Percentiles rank a stretch among this genome's conserved stretches.
These are phyloP conservation scores for Ectemnius continuus DNA, from an alignment of 2,888 invertebrate genomes.

Conservation along the genomic window DNA sequence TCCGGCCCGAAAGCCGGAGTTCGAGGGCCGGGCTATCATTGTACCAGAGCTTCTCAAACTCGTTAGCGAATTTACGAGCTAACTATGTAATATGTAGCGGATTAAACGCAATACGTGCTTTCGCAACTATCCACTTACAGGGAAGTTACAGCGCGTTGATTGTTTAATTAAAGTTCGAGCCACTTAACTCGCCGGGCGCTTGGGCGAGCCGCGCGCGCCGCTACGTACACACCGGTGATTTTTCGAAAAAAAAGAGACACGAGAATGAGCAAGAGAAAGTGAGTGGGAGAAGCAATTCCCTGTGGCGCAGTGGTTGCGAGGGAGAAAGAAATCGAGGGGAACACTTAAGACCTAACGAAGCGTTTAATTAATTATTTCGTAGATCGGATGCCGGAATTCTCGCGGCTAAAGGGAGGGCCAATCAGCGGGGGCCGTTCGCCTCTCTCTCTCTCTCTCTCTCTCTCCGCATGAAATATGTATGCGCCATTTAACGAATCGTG, in stretches of 20 bases:
- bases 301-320: too few species aligned
- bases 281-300: too few species aligned
- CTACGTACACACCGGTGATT: neutral
- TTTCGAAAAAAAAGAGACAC: too few species aligned
- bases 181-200: neutral
- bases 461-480: constrained; percentile 4
- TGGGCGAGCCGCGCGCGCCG: neutral
- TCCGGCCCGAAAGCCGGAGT: too few species aligned
- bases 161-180: constrained; percentile 8
- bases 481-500: neutral
- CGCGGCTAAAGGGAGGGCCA: neutral
- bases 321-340: too few species aligned
- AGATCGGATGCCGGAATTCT: neutral
- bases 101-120: too few species aligned
- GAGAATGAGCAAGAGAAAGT: too few species aligned
- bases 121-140: too few species aligned
- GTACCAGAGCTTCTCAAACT: too few species aligned
- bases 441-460: neutral
- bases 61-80: too few species aligned
- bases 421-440: neutral
- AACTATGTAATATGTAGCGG: too few species aligned
- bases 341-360: neutral
- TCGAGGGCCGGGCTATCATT: too few species aligned
- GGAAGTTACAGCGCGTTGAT: neutral
- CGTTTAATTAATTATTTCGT: constrained; percentile 5